Evolutionary conservation across 2,113 vertebrate genomes (phyloP).

Genomic region (Colossoma macropomum): DNA sequence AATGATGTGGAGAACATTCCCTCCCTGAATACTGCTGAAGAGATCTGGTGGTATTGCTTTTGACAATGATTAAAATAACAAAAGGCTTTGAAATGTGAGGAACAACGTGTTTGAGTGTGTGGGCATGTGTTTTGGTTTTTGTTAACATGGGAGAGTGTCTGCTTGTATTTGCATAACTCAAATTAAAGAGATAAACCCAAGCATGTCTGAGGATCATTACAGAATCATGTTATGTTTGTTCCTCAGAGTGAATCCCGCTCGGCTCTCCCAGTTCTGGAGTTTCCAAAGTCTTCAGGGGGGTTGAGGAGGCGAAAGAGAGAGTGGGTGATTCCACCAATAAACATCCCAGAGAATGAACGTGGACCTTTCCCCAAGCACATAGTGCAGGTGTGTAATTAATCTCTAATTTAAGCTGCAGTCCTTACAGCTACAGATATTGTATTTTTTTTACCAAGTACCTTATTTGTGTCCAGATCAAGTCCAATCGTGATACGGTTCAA

Average conservation of each 20-base stretch:
- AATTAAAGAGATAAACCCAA: no score
- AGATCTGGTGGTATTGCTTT: no score
- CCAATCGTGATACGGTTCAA: constrained; percentile 46
- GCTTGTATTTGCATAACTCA: no score
- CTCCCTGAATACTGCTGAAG: no score
- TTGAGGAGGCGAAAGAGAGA: constrained; percentile 73
- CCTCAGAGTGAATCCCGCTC: constrained; percentile 33
- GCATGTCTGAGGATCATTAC: no score
- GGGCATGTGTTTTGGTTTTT: no score
- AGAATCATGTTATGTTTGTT: background rate
- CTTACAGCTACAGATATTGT: background rate
- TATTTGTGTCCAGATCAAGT: constrained; percentile 68
- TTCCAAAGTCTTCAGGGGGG: constrained; percentile 60
- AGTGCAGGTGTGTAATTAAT: constrained; percentile 61
- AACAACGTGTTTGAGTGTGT: no score
- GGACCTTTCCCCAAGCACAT: constrained; percentile 60
- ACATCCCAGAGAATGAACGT: constrained; percentile 51
- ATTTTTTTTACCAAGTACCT: background rate
- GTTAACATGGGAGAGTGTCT: no score
- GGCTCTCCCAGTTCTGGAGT: constrained; percentile 60
- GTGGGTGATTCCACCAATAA: constrained; percentile 72
- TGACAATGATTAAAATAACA: no score
- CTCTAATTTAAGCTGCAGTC: background rate
- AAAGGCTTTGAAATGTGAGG: no score
- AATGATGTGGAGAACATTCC: no score